Conservation (phyloP, 1,140 invertebrate species). For the fruit fly (Drosophila melanogaster) region Release_6_plus_ISO1_MT NT_033779.5:7464501-7465000, state of each 20-base stretch:
- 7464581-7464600: conserved; percentile 54
- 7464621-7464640: conserved; percentile 53
- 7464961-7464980: neutral
- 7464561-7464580: conserved; percentile 45
- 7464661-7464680: conserved; percentile 44
- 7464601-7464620: conserved; percentile 68
- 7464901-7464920: conserved; percentile 28
- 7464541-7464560: conserved; percentile 71
- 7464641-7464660: conserved; percentile 72
- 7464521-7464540: conserved; percentile 64
- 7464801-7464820: conserved; percentile 76
- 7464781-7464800: conserved; percentile 68
- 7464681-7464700: conserved; percentile 22
- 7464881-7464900: conserved; percentile 75
- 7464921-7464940: neutral
- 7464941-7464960: conserved; percentile 6
- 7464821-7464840: conserved; percentile 41
- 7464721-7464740: conserved; percentile 45
- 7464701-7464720: conserved; percentile 21
- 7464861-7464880: conserved; percentile 66
- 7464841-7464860: conserved; percentile 29
- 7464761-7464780: conserved; percentile 59
- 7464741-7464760: conserved; percentile 73
- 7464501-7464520: conserved; percentile 22
- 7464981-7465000: neutral